A percentile compares a stretch with the other conserved stretches of the same genome.
phyloP scores from a whole-genome alignment of 37 sponge, comb jelly and placozoan species.

The Mnemiopsis leidyi region DNA sequence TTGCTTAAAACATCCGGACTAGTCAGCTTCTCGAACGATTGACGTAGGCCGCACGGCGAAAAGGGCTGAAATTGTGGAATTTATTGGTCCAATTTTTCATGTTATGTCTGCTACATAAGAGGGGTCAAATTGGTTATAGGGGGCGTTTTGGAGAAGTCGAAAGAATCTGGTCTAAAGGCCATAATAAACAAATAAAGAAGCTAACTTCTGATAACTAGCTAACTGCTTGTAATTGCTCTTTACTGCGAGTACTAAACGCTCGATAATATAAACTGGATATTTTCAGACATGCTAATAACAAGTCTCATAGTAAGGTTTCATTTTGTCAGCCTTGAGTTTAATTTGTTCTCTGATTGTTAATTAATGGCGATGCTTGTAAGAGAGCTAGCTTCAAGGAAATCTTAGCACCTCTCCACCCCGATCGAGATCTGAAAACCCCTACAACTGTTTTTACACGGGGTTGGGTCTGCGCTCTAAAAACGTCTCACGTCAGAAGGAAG shows the following conservation, averaged over 20 bases:
- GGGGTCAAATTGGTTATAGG: background rate
- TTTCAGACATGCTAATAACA: background rate
- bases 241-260: background rate
- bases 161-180: background rate
- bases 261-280: background rate
- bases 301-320: background rate
- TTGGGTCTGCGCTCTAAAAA: background rate
- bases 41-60: constrained; percentile 59
- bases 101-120: background rate
- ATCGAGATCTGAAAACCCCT: background rate
- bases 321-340: background rate
- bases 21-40: constrained; percentile 64
- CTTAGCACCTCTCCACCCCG: background rate
- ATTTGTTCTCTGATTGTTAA: background rate
- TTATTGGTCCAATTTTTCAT: background rate
- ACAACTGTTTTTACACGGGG: background rate
- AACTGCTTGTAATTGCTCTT: background rate
- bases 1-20: constrained; percentile 48
- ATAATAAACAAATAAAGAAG: background rate
- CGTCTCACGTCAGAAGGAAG: background rate
- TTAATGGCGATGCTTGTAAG: background rate
- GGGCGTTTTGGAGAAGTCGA: background rate
- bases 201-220: background rate
- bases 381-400: background rate
- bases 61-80: constrained; percentile 41